Base-by-base conservation (phyloP, 2,797 vertebrate species). In the Enteromius unitaeniatus region DNA sequence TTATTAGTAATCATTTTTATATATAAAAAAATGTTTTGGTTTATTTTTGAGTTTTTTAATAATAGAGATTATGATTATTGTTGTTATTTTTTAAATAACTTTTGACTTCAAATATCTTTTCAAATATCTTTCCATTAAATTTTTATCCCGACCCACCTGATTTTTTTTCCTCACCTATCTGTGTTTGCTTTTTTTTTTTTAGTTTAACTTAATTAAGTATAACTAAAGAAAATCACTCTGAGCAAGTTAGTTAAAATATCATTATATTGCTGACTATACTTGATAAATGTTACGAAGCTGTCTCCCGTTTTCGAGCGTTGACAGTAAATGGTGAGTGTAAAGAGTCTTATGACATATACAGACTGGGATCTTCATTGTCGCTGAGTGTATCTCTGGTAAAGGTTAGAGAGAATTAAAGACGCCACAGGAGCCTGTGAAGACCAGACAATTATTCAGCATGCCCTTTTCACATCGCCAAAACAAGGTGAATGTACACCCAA, bases 371-470 rank as follows among this genome's bases (percentile, higher is more conserved):
- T 85, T 85, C 68, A 23, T 53, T 28, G 28, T 67, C 81, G 74
- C 42, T 62, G 31, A 76, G n/a, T 78, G 62, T 73, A 47, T 81
- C 67, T 72, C 67, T 60, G 79, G 60, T 86, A 87, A 87, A 85
- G 86, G 82, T 89, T 86, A 87, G 77, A 76, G 72, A 83, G 79
- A 86, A 85, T 87, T 78, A 86, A 80, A 76, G 49, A 83, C 83
- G 19, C 88, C 72, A 81, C 84, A 83, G 84, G 86, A 85, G 83
- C 53, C 82, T 79, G 64, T 78, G 75, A 79, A 88, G 86, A 77
- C 80, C 78, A 84, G 81, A 86, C 78, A 88, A 87, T 86, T 87
- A 89, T 85, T 86, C 87, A 85, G 79, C 70, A 77, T 89, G 88
- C 76, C 88, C 88, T 89, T 88, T 89, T 78, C 76, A 86, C 64